Base-by-base conservation (phyloP, 2,113 vertebrate species). In the Platichthys stellatus region DNA sequence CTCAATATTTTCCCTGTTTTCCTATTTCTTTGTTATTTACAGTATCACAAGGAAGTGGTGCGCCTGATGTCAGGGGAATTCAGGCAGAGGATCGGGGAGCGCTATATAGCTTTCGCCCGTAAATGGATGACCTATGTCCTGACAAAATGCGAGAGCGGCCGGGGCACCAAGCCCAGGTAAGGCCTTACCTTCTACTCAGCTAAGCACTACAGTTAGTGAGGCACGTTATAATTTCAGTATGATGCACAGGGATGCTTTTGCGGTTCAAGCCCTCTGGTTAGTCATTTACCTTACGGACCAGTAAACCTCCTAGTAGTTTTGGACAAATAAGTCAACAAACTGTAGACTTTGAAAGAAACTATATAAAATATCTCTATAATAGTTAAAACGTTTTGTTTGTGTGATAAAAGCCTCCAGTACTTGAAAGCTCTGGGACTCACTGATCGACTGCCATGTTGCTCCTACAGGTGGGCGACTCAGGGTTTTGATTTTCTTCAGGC, bases 121-220 rank as follows among this genome's bases (percentile, higher is more conserved):
- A 99, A 98, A 69, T 99, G 98, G 98, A 99, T 99, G 98, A 99
- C 95, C 85, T 99, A 98, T 1, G 98, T 99, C 21, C 93, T 99
- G 49, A 99, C 97, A 24, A 98, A 99, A 88, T 99, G 98, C 86
- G 98, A 99, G 93, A 99, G 98, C 11, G 98, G 98, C 47, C 87
- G 97, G 86, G 98, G 98, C 66, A 99, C 98, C 35, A 95, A 98
- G 84, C 98, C 98, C 87, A 97, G 98, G 98, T 99, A 93, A 94
- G 86, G 68, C 51, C 2, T 35, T 17, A 5, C n/a, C 8, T 54
- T 43, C 5, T 4, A n/a, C 51, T 47, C 45, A 4, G 3, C 14
- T 49, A 49, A 49, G 40, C 40, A 43, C 40, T 43, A 4, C 40
- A 43, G 40, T 12, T 43, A 11, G 57, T 59, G 23, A 28, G 26